Percentiles rank a stretch among this genome's conserved stretches.
phyloP scores from a whole-genome alignment of 2,888 invertebrate genomes.

The Mechanitis mazaeus region DNA sequence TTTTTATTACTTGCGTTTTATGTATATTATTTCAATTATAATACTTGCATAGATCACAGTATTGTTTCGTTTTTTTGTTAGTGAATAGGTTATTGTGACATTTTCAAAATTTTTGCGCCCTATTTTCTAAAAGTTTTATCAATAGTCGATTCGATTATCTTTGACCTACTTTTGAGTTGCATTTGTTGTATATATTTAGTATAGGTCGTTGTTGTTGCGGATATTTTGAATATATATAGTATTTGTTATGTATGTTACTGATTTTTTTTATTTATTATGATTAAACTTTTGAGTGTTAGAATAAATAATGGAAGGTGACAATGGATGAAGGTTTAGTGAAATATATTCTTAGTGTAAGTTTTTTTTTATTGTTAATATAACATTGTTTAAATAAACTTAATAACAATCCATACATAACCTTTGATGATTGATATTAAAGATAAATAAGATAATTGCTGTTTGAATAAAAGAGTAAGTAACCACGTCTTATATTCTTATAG shows the following conservation, averaged over 20 bases:
- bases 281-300: neutral
- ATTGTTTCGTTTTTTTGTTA: no score
- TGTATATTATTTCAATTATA: no score
- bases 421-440: conserved; percentile 8
- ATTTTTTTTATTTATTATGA: neutral
- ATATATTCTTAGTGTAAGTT: conserved; percentile 24
- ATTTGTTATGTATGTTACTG: neutral
- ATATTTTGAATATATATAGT: neutral
- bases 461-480: no score
- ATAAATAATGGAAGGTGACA: conserved; percentile 36
- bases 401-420: no score
- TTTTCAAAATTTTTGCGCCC: neutral
- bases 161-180: conserved; percentile 16
- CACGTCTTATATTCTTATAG: conserved; percentile 13
- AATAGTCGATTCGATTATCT: conserved; percentile 10
- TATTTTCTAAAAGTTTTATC: conserved; percentile 19
- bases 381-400: neutral
- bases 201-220: neutral
- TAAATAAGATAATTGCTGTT: no score
- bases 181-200: neutral
- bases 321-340: conserved; percentile 43
- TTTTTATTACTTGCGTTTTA: no score
- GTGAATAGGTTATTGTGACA: no score
- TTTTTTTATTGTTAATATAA: conserved; percentile 3
- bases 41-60: no score